Evolutionary conservation across 2,888 invertebrate genomes (phyloP).

Genomic region (Polyploca ridens): DNA sequence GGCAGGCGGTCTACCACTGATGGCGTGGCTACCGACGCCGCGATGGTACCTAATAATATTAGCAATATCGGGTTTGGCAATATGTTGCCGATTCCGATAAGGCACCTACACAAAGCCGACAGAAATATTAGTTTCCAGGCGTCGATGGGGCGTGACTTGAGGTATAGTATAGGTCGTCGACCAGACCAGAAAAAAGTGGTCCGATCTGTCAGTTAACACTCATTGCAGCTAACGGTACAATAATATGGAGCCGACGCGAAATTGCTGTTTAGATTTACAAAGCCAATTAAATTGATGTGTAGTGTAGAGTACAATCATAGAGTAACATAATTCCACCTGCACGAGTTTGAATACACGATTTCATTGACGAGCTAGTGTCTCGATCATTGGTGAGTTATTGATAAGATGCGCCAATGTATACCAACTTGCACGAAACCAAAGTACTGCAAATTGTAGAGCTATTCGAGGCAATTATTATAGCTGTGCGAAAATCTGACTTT

Average conservation of each 20-base stretch:
- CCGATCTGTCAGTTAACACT: conserved; percentile 46
- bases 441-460: too few species aligned
- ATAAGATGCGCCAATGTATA: background rate
- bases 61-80: too few species aligned
- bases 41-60: too few species aligned
- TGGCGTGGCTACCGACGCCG: too few species aligned
- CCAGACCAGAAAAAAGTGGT: conserved; percentile 57
- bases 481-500: background rate
- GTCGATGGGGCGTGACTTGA: background rate
- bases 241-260: conserved; percentile 49
- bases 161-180: conserved; percentile 52
- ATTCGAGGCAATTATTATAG: too few species aligned
- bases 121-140: background rate
- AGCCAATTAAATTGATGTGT: conserved; percentile 36
- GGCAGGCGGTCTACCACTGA: too few species aligned
- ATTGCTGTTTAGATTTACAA: conserved; percentile 50
- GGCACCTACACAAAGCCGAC: background rate
- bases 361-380: background rate
- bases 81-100: too few species aligned
- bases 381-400: background rate
- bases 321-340: background rate
- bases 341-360: background rate
- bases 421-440: background rate
- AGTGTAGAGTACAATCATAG: conserved; percentile 17
- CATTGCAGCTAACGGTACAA: conserved; percentile 61